Percentiles rank a stretch among this genome's conserved stretches.
These are phyloP conservation scores for Phoxinus dragarum DNA, from an alignment of 2,797 vertebrate species.

Conservation along the genomic window DNA sequence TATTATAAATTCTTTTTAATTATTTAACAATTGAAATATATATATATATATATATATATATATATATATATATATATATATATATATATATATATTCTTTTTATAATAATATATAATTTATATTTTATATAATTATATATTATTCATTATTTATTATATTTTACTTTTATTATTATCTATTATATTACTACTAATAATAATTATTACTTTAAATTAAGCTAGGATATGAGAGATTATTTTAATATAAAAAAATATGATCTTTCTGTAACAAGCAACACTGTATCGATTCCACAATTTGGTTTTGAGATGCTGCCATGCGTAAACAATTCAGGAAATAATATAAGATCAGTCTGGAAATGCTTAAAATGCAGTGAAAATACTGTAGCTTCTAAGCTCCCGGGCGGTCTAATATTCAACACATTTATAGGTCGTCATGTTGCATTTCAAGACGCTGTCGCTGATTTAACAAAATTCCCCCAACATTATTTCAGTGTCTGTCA, in stretches of 20 bases:
- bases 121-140: neutral
- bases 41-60: too few relatives aligned
- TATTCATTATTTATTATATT: neutral
- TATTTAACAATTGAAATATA: too few relatives aligned
- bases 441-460: neutral
- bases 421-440: conserved; percentile 11
- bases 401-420: neutral
- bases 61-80: too few relatives aligned
- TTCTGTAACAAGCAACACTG: conserved; percentile 18
- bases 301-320: neutral
- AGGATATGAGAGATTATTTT: neutral
- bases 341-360: conserved; percentile 1
- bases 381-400: neutral
- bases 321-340: conserved; percentile 21
- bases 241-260: neutral
- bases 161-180: neutral
- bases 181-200: neutral
- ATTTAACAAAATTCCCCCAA: neutral
- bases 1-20: too few relatives aligned
- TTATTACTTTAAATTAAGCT: neutral
- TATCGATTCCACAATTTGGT: neutral
- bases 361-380: conserved; percentile 17
- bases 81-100: too few relatives aligned
- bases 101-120: neutral
- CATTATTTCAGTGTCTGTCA: neutral